phyloP scores from a whole-genome alignment of 2,797 vertebrate genomes.

The Notolabrus celidotus region DNA sequence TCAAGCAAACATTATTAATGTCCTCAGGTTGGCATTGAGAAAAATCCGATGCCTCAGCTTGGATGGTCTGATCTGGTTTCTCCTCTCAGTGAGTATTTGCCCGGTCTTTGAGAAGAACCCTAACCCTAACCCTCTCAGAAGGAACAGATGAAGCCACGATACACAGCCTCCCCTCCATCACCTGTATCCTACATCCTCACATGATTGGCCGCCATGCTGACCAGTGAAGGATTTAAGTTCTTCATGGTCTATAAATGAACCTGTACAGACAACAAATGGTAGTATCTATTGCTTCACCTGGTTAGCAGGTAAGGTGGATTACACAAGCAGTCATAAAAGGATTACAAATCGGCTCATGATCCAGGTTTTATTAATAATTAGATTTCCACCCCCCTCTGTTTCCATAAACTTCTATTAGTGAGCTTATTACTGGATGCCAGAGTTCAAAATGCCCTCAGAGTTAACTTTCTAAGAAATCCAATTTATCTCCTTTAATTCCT shows the following conservation, averaged over 20 bases:
- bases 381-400: conserved; percentile 19
- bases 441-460: conserved; percentile 38
- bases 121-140: no score
- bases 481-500: conserved; percentile 44
- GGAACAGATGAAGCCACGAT: no score
- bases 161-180: no score
- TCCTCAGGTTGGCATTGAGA: no score
- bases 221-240: not conserved
- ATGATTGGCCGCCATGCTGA: no score
- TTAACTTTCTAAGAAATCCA: conserved; percentile 32
- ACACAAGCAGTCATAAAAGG: not conserved
- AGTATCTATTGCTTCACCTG: not conserved
- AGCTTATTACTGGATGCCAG: conserved; percentile 31
- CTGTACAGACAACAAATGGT: no score
- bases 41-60: no score
- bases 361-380: conserved; percentile 15
- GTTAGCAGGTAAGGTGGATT: not conserved
- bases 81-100: no score
- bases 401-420: conserved; percentile 40
- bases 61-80: no score
- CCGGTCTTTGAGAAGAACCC: no score
- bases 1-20: no score
- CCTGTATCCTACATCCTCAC: no score
- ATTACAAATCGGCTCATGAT: not conserved
- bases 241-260: not conserved